These are phyloP conservation scores for Leptura quadrifasciata DNA, from an alignment of 2,888 invertebrate genomes.

Conservation along the genomic window DNA sequence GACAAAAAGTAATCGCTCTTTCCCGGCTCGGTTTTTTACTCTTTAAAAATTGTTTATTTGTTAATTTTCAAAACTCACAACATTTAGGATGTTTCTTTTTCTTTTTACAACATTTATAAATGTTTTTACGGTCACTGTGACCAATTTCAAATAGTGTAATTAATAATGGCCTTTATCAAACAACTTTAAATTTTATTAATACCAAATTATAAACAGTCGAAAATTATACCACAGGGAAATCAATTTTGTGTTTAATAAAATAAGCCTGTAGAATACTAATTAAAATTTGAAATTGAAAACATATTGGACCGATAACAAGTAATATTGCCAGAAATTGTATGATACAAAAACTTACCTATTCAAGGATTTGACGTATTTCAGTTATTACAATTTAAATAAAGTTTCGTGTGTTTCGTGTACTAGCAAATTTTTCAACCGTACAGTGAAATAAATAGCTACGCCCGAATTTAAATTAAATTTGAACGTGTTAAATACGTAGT, in stretches of 20 bases:
- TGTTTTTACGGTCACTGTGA: not conserved
- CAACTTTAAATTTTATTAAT: not conserved
- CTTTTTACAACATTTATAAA: too few relatives aligned
- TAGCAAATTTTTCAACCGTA: not conserved
- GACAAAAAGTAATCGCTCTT: too few relatives aligned
- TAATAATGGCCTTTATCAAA: not conserved
- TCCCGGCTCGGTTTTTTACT: too few relatives aligned
- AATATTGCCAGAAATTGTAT: not conserved
- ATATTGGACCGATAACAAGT: not conserved
- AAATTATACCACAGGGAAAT: not conserved
- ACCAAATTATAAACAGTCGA: not conserved
- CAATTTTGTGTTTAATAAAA: not conserved
- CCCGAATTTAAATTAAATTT: slow-evolving; percentile 25
- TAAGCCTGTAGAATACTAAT: not conserved
- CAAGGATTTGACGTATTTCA: not conserved
- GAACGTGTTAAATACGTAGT: not conserved
- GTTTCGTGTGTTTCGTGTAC: too few relatives aligned
- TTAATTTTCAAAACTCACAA: too few relatives aligned
- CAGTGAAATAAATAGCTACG: slow-evolving; percentile 15
- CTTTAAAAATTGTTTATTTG: too few relatives aligned
- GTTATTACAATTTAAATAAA: not conserved
- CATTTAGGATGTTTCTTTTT: too few relatives aligned
- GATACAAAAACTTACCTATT: not conserved
- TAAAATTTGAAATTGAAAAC: not conserved
- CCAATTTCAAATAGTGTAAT: not conserved